These are phyloP conservation scores for Caerostris extrusa DNA, from an alignment of 1,140 invertebrate genomes.

Conservation along the genomic window DNA sequence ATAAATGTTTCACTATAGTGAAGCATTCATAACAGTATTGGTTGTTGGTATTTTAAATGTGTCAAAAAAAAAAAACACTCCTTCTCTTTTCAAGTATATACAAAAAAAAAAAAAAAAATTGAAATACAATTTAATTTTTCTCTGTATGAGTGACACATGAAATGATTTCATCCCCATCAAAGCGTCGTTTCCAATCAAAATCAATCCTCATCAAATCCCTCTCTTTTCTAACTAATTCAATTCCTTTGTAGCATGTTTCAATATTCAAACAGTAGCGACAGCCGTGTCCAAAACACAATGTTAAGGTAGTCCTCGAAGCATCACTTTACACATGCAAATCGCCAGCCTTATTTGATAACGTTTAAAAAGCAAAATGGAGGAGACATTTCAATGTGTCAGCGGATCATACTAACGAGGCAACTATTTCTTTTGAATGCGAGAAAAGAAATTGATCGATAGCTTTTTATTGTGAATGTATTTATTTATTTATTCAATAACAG, in stretches of 20 bases:
- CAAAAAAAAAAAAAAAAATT: no score
- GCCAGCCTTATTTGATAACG: constrained; percentile 1
- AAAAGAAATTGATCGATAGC: constrained; percentile 71
- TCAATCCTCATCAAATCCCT: not conserved
- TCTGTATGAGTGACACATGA: not conserved
- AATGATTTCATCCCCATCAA: not conserved
- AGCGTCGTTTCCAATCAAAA: not conserved
- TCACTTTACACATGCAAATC: constrained; percentile 29
- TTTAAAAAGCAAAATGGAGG: not conserved
- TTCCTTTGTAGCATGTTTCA: not conserved
- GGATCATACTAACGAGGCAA: constrained; percentile 50
- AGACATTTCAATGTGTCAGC: constrained; percentile 44
- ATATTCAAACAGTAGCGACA: not conserved
- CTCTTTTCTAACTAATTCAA: not conserved
- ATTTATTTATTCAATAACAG: constrained; percentile 76
- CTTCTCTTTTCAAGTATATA: no score
- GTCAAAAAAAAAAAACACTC: no score
- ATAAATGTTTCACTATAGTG: no score
- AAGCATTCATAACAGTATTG: no score
- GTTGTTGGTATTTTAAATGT: no score
- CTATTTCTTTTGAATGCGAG: constrained; percentile 66
- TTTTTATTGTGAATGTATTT: constrained; percentile 78
- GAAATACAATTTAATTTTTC: no score
- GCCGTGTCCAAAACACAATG: not conserved
- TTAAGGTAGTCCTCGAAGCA: not conserved